These are phyloP conservation scores for Hyperoplus lanceolatus DNA, from an alignment of 2,797 vertebrate genomes.

Conservation along the genomic window DNA sequence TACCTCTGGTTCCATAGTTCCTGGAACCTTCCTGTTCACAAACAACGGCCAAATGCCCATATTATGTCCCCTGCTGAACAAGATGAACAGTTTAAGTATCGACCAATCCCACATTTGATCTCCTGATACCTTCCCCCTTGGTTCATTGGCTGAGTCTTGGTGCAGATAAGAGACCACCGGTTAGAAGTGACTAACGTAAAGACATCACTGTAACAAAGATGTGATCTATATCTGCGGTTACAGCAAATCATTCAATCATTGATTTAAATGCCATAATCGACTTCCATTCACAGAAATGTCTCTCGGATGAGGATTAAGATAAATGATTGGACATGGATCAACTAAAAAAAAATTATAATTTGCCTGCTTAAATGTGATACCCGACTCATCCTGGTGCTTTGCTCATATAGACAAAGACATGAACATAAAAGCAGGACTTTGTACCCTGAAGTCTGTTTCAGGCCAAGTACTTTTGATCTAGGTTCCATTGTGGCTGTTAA, in stretches of 20 bases:
- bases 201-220: no score
- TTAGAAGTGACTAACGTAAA: no score
- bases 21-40: not conserved
- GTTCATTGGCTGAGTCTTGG: not conserved
- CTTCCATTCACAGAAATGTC: not conserved
- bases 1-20: not conserved
- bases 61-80: not conserved
- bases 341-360: no score
- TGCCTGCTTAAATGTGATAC: no score
- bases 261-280: not conserved
- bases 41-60: not conserved
- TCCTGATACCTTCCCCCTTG: not conserved
- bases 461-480: not conserved
- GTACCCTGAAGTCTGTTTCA: not conserved
- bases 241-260: not conserved
- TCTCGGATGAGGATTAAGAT: conserved; percentile 11
- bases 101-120: not conserved
- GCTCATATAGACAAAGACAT: not conserved
- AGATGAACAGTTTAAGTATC: not conserved
- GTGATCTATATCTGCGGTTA: not conserved
- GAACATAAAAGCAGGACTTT: not conserved
- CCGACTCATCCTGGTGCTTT: not conserved
- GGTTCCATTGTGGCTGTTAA: not conserved
- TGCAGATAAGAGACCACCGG: not conserved
- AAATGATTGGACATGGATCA: conserved; percentile 1